A percentile compares a stretch with the other conserved stretches of the same genome.
Evolutionary conservation across 2,888 invertebrate species (phyloP).

Genomic region (Pyrgus malvae): DNA sequence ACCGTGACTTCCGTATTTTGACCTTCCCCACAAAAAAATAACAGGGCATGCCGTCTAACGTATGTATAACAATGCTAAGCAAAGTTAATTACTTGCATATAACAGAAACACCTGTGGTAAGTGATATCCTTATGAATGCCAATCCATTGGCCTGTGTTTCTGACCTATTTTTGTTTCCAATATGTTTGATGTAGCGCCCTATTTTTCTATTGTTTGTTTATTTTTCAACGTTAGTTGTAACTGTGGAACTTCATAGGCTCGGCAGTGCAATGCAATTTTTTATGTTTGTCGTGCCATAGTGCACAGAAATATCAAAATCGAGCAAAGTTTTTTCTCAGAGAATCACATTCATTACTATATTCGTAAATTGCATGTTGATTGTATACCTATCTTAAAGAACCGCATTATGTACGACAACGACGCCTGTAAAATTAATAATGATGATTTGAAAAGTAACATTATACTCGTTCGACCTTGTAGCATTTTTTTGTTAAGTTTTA

Average conservation of each 20-base stretch:
- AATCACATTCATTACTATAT: no score
- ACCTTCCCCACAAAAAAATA: constrained; percentile 30
- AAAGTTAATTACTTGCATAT: constrained; percentile 13
- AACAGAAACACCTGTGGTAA: background rate
- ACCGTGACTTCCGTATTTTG: constrained; percentile 33
- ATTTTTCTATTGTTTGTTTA: background rate
- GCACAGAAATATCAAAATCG: no score
- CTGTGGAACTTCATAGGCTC: background rate
- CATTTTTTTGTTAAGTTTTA: no score
- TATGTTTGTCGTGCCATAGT: no score
- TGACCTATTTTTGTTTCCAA: constrained; percentile 12
- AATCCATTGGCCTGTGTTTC: constrained; percentile 7
- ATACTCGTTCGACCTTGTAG: no score
- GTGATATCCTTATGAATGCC: background rate
- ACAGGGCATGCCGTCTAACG: constrained; percentile 17
- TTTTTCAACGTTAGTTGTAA: background rate
- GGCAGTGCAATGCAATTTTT: no score
- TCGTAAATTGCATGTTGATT: no score
- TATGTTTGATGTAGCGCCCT: background rate
- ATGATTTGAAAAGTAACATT: no score
- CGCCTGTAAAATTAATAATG: no score
- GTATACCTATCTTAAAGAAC: no score
- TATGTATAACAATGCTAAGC: constrained; percentile 16
- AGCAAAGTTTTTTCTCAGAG: no score
- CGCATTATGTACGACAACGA: no score